Base-by-base conservation (phyloP, 2,888 invertebrate species). In the Serripes groenlandicus region DNA sequence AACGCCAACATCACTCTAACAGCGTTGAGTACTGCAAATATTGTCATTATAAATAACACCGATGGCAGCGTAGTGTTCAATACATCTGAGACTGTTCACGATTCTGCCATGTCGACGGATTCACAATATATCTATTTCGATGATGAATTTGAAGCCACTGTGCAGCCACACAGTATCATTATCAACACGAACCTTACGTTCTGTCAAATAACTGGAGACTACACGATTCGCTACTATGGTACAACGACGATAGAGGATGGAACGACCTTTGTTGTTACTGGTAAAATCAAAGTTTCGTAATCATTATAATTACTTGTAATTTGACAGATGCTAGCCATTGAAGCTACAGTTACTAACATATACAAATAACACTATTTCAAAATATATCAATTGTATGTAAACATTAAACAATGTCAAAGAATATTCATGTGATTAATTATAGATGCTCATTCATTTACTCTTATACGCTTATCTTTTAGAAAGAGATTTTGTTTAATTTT, bases 141-240 rank as follows among this genome's bases (percentile, higher is more conserved):
- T 0, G 66, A 28, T 26, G 3, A 26, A 11, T 5, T 66, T 7
- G 28, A n/a, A 42, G 66, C 66, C 7, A 37, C 11, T 30, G 42
- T 66, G 28, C 23, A 37, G 0, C 4, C 18, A 15, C 23, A 5
- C 18, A 23, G 15, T 15, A 42, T 66, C 23, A 5, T 28, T 11
- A 66, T 66, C 30, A 26, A 66, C 26, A n/a, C 11, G 23, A 66
- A 66, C 28, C 66, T 66, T 5, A 66, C 66, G 3, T 11, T 28
- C 5, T 66, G 66, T 42, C 26, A 28, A 28, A 66, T 26, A 11
- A 42, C 66, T 1, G 66, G 66, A 15, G 26, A 23, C 7, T 66
- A 66, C 42, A 66, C n/a, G 23, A 23, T 66, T 35, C 23, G 35
- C 23, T 66, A 66, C 28, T n/a, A 66, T 37, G 66, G 66, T 7